Conservation (phyloP, 2,888 invertebrate species). For the Eurois occulta region DNA sequence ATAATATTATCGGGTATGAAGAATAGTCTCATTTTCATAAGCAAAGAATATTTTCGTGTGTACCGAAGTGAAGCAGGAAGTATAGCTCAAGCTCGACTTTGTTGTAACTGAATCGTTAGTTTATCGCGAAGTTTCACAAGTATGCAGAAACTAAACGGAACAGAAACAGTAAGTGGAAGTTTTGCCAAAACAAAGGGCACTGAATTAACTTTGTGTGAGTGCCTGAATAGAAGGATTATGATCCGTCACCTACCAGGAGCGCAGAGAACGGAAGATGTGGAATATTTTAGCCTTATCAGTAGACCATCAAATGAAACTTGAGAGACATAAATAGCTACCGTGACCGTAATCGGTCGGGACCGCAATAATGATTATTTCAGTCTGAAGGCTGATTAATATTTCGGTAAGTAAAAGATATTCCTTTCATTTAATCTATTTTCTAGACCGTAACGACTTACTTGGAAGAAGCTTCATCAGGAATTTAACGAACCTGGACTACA, state of each 20-base stretch:
- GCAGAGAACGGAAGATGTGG: background rate
- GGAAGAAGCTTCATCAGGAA: background rate
- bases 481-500: background rate
- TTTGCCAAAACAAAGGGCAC: slow-evolving; percentile 58
- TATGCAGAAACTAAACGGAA: slow-evolving; percentile 50
- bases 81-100: slow-evolving; percentile 35
- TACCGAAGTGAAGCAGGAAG: slow-evolving; percentile 27
- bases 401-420: slow-evolving; percentile 17
- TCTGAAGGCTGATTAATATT: slow-evolving; percentile 16
- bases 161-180: slow-evolving; percentile 55
- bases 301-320: slow-evolving; percentile 4
- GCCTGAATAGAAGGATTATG: slow-evolving; percentile 40
- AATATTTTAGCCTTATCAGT: slow-evolving; percentile 10
- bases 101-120: slow-evolving; percentile 48
- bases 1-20: background rate
- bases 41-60: slow-evolving; percentile 20
- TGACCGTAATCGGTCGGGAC: background rate
- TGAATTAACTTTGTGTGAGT: slow-evolving; percentile 30
- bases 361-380: slow-evolving; percentile 24
- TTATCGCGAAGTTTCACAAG: slow-evolving; percentile 56
- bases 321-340: background rate
- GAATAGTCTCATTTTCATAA: slow-evolving; percentile 9
- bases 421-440: slow-evolving; percentile 17
- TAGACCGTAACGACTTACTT: slow-evolving; percentile 3
- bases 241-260: slow-evolving; percentile 8